Evolutionary conservation across 2,113 vertebrate species (phyloP), one percentile per base, ranked within the genome.

Genomic region (Monopterus albus): DNA sequence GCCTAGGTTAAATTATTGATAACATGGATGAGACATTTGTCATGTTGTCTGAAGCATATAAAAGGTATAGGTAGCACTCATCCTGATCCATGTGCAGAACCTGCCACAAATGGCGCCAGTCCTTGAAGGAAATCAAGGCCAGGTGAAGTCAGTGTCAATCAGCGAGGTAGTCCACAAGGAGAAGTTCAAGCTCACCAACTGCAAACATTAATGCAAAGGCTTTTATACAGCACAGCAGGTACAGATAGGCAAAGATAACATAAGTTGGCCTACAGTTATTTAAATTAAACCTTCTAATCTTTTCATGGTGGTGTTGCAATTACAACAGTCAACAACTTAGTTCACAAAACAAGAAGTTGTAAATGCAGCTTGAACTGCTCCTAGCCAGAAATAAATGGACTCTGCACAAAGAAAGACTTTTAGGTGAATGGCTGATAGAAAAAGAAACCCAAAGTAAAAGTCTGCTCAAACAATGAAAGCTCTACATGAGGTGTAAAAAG

Each of bases 1-100:
- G 29, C 76, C 66, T 50, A 51, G 56, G 13, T 70, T 53, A 58
- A 70, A 77, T 7, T 59, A 18, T 29, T 36, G 60, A 53, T 58
- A 51, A 71, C 42, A 40, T 8, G 15, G 43, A 69, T 47, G 45
- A 62, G 20, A 63, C 40, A 45, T 71, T 58, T 42, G 31, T 73
- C 59, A 53, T 50, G 33, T 43, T 66, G 67, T 35, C 20, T 50
- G 49, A n/a, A n/a, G n/a, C n/a, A n/a, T n/a, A n/a, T n/a, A 42
- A 31, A 49, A 52, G 43, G n/a, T 59, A 15, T 18, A 4, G 39
- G 14, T 50, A 40, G 14, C 9, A 28, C 25, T 43, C 12, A 26
- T 53, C 28, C 45, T 53, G 12, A 7, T 71, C 50, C 61, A 72
- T 40, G 47, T 50, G 20, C 50, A 58, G 66, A 17, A 38, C 49